These are phyloP conservation scores for Nylanderia fulva DNA, from an alignment of 1,140 invertebrate genomes.

Conservation along the genomic window DNA sequence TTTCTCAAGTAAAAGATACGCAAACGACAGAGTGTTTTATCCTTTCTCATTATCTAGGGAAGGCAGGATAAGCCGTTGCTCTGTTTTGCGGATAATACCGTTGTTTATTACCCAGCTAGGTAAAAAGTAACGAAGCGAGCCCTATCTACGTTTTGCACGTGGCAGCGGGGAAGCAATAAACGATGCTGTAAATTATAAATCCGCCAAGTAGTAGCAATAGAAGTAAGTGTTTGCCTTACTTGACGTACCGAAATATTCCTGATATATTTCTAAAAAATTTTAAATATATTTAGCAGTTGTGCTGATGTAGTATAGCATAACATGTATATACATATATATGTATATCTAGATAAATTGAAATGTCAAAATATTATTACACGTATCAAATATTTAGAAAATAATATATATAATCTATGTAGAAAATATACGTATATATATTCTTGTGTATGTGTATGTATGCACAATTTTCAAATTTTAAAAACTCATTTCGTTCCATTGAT, in stretches of 20 bases:
- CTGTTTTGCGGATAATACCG: slow-evolving; percentile 52
- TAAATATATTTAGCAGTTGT: neutral
- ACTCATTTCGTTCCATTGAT: neutral
- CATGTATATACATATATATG: no score
- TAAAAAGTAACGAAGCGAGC: slow-evolving; percentile 43
- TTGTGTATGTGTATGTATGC: no score
- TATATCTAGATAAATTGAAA: slow-evolving; percentile 15
- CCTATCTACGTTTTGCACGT: slow-evolving; percentile 39
- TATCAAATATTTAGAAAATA: neutral
- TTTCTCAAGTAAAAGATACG: slow-evolving; percentile 8
- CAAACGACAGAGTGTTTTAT: slow-evolving; percentile 30
- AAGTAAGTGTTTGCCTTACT: neutral
- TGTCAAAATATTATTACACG: neutral
- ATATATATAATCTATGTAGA: no score
- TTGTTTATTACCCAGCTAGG: slow-evolving; percentile 28
- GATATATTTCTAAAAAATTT: neutral
- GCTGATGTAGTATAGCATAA: neutral
- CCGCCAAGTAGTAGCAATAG: neutral
- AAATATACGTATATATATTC: no score
- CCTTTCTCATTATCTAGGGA: slow-evolving; percentile 26
- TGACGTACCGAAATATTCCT: neutral
- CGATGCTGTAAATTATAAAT: slow-evolving; percentile 43
- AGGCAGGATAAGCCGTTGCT: slow-evolving; percentile 25
- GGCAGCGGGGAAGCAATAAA: neutral
- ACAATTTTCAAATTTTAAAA: slow-evolving; percentile 18